phyloP scores from a whole-genome alignment of 2,113 vertebrate genomes.

The Mesocricetus auratus region DNA sequence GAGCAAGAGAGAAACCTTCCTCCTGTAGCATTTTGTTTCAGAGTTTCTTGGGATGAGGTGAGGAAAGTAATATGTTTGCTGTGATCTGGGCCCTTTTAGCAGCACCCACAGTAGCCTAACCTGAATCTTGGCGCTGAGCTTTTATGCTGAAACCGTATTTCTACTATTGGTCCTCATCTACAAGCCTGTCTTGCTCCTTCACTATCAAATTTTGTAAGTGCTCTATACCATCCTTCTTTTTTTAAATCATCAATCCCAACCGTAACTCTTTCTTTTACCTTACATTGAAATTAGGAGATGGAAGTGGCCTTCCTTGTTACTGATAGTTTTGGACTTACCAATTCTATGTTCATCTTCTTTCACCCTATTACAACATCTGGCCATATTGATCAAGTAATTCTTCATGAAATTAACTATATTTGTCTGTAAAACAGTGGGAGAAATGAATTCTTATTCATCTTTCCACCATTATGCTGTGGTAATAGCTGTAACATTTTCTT shows the following conservation, averaged over 20 bases:
- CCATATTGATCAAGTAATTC: background rate
- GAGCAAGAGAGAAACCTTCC: background rate
- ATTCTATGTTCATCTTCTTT: background rate
- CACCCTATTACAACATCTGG: background rate
- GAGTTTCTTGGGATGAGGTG: background rate
- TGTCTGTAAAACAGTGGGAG: background rate
- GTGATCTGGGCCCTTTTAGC: background rate
- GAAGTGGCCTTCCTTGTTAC: background rate
- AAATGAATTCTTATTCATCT: background rate
- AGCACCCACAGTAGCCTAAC: background rate
- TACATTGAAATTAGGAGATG: background rate
- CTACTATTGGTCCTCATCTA: background rate
- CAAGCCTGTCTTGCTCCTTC: background rate
- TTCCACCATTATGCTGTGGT: conserved; percentile 14
- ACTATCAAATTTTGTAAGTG: background rate
- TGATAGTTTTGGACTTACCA: background rate
- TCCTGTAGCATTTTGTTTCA: background rate
- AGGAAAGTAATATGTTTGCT: background rate
- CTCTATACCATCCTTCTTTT: background rate
- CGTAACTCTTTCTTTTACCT: background rate
- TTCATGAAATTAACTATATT: conserved; percentile 53
- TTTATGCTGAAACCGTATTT: background rate
- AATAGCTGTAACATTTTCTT: background rate
- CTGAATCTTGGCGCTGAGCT: background rate
- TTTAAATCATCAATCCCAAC: background rate